These are phyloP conservation scores for Acleris emargana DNA, from an alignment of 2,888 invertebrate genomes.

Conservation along the genomic window DNA sequence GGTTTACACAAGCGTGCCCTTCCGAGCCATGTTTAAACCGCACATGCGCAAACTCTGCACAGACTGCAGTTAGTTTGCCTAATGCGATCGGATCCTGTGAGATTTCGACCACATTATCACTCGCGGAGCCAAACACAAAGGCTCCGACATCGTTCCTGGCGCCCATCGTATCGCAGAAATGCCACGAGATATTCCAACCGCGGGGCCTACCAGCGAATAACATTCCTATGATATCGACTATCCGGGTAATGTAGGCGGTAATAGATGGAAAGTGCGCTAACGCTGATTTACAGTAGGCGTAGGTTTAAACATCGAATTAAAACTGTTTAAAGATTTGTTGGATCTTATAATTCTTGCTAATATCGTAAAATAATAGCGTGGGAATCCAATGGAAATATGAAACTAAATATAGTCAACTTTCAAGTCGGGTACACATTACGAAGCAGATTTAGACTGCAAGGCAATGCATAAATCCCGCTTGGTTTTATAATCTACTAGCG, in stretches of 20 bases:
- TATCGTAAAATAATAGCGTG: constrained; percentile 14
- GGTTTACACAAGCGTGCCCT: too few species aligned
- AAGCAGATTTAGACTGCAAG: too few species aligned
- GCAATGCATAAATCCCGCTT: too few species aligned
- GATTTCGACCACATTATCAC: background rate
- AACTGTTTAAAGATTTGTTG: constrained; percentile 19
- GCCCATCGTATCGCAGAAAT: constrained; percentile 24
- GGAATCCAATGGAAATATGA: constrained; percentile 5
- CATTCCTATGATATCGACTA: constrained; percentile 68
- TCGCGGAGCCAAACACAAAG: constrained; percentile 3
- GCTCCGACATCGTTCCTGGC: constrained; percentile 1
- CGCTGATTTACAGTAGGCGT: constrained; percentile 47
- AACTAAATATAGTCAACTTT: background rate
- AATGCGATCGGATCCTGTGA: background rate
- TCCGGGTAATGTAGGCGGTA: constrained; percentile 69
- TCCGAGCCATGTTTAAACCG: too few species aligned
- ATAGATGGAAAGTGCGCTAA: constrained; percentile 66
- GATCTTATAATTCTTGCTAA: constrained; percentile 12
- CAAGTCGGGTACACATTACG: background rate
- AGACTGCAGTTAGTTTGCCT: background rate
- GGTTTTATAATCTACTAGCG: too few species aligned
- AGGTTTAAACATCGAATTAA: constrained; percentile 27
- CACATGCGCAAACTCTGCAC: too few species aligned
- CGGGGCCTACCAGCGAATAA: constrained; percentile 64
- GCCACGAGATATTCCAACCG: constrained; percentile 16